Percentiles rank a stretch among this genome's conserved stretches.
Conservation (phyloP, 2,113 vertebrate genomes). For the Amphiprion percula region DNA sequence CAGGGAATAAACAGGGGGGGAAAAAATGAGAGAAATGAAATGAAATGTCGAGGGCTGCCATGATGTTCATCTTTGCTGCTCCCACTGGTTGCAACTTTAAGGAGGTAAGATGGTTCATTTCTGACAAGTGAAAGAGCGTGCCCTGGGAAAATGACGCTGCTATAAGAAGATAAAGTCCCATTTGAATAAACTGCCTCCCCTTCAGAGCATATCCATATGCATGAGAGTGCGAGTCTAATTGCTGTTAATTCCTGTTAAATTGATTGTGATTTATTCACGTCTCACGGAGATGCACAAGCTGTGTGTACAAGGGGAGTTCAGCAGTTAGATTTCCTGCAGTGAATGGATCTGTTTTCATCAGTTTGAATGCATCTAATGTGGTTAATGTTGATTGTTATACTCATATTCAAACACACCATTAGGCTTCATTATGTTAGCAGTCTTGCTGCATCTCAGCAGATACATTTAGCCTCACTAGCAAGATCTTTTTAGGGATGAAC, state of each 20-base stretch:
- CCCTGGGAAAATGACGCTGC: conserved; percentile 53
- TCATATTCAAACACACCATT: background rate
- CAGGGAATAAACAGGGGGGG: conserved; percentile 22
- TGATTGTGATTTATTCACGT: conserved; percentile 64
- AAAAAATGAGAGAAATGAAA: background rate
- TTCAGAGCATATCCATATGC: conserved; percentile 67
- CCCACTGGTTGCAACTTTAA: conserved; percentile 50
- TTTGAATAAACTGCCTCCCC: conserved; percentile 72
- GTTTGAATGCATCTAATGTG: conserved; percentile 16
- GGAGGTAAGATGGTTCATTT: conserved; percentile 67
- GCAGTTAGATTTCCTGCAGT: conserved; percentile 31
- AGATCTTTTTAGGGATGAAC: no score
- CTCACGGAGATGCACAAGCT: conserved; percentile 41
- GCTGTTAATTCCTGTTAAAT: conserved; percentile 63
- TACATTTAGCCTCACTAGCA: background rate
- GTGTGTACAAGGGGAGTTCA: conserved; percentile 28
- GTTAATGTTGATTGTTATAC: background rate
- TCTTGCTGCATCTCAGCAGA: background rate
- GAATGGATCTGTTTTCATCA: conserved; percentile 41
- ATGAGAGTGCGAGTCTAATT: conserved; percentile 66
- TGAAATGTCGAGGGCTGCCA: conserved; percentile 35
- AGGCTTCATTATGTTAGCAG: background rate
- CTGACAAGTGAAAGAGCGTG: conserved; percentile 61
- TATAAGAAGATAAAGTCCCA: conserved; percentile 72
- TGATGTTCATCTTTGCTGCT: conserved; percentile 44